phyloP scores from a whole-genome alignment of 2,888 invertebrate species.

The Alloscopus bannaensis region DNA sequence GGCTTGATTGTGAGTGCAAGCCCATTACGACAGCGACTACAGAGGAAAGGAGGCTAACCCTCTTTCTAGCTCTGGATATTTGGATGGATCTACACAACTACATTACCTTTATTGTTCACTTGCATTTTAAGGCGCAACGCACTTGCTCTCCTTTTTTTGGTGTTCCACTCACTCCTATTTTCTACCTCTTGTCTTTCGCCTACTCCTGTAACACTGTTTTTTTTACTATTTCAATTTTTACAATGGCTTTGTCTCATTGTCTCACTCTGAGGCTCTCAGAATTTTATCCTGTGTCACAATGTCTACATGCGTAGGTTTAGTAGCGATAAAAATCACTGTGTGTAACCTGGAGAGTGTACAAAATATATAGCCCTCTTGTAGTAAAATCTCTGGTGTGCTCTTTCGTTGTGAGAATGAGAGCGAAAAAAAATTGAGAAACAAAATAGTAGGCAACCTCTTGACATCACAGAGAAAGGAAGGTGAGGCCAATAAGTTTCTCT shows the following conservation, averaged over 20 bases:
- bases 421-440: slow-evolving; percentile 5
- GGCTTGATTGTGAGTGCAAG: slow-evolving; percentile 15
- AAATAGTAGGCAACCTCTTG: not conserved
- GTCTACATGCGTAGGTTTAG: too few relatives aligned
- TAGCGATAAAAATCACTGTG: slow-evolving; percentile 44
- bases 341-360: slow-evolving; percentile 16
- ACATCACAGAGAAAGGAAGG: not conserved
- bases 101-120: slow-evolving; percentile 27
- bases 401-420: slow-evolving; percentile 17
- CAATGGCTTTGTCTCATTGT: too few relatives aligned
- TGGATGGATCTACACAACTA: not conserved
- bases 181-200: slow-evolving; percentile 1
- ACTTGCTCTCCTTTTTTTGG: slow-evolving; percentile 21
- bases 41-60: not conserved
- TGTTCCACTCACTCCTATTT: not conserved
- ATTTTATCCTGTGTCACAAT: too few relatives aligned
- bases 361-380: slow-evolving; percentile 4
- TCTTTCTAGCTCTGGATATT: not conserved
- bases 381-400: slow-evolving; percentile 42
- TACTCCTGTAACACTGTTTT: not conserved
- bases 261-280: too few relatives aligned
- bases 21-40: not conserved
- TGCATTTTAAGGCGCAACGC: slow-evolving; percentile 2
- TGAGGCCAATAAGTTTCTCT: not conserved
- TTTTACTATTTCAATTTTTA: slow-evolving; percentile 37